Evolutionary conservation across 2,888 invertebrate species (phyloP).

Genomic region (Minunthozetes semirufus): DNA sequence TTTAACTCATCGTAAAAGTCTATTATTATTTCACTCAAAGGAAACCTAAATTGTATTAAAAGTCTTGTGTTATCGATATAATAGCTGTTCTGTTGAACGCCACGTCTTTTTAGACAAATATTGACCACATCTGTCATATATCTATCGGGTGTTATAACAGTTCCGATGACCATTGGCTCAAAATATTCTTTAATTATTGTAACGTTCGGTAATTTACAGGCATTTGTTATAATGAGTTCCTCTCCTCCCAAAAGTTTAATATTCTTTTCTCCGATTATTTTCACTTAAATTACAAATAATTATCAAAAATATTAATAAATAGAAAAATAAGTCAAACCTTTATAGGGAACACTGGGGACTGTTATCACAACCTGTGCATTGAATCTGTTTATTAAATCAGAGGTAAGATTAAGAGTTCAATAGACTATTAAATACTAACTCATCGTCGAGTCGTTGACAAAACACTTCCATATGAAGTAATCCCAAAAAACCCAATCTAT

Average conservation of each 20-base stretch:
- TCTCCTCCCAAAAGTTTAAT: slow-evolving; percentile 51
- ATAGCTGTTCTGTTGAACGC: slow-evolving; percentile 60
- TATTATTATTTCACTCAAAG: slow-evolving; percentile 83
- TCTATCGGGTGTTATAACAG: slow-evolving; percentile 73
- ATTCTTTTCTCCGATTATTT: slow-evolving; percentile 63
- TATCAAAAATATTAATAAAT: not conserved
- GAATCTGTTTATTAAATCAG: slow-evolving; percentile 39
- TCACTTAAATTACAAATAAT: slow-evolving; percentile 51
- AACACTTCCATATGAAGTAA: slow-evolving; percentile 56
- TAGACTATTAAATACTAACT: slow-evolving; percentile 43
- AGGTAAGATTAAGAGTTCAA: not conserved
- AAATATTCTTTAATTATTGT: slow-evolving; percentile 65
- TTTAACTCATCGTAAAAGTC: slow-evolving; percentile 92
- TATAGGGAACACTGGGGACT: slow-evolving; percentile 54
- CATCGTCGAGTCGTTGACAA: slow-evolving; percentile 53
- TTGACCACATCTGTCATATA: slow-evolving; percentile 46
- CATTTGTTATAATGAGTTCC: slow-evolving; percentile 48
- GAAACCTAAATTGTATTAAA: slow-evolving; percentile 73
- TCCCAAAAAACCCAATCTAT: slow-evolving; percentile 51
- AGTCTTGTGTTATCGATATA: slow-evolving; percentile 76
- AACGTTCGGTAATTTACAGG: slow-evolving; percentile 48
- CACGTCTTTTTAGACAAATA: slow-evolving; percentile 59
- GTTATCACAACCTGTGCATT: slow-evolving; percentile 53
- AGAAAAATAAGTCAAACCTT: slow-evolving; percentile 44
- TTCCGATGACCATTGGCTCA: slow-evolving; percentile 81